Conservation (phyloP, 2,797 vertebrate genomes). For the Acomys russatus region DNA sequence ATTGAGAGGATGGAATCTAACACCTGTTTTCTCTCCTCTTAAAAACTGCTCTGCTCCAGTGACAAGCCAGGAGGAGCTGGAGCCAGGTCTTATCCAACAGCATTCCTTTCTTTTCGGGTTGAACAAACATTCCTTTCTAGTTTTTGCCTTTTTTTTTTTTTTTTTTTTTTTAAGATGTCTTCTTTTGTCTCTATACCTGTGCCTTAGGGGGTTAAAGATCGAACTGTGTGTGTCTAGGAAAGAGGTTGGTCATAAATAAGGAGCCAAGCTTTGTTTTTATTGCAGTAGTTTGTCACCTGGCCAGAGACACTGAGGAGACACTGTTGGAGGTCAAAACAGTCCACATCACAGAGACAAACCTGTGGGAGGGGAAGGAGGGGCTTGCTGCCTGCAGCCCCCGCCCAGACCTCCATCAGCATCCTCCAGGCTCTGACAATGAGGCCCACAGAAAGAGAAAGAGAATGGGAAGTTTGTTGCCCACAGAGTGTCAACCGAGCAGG, state of each 20-base stretch:
- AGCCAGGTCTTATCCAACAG: not conserved
- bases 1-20: not conserved
- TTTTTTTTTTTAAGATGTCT: not conserved
- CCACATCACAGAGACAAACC: slow-evolving; percentile 52
- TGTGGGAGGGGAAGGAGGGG: slow-evolving; percentile 33
- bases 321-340: slow-evolving; percentile 72
- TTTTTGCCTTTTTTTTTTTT: slow-evolving; percentile 17
- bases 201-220: slow-evolving; percentile 76
- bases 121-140: slow-evolving; percentile 81
- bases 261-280: slow-evolving; percentile 77
- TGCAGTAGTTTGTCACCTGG: slow-evolving; percentile 80
- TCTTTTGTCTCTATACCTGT: slow-evolving; percentile 72
- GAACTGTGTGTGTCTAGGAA: slow-evolving; percentile 76
- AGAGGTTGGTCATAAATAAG: slow-evolving; percentile 82
- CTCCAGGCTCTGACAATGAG: slow-evolving; percentile 54
- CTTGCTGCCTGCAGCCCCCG: slow-evolving; percentile 3
- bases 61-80: not conserved
- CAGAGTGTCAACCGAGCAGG: slow-evolving; percentile 41
- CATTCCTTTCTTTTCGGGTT: slow-evolving; percentile 82
- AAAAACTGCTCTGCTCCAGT: not conserved
- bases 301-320: slow-evolving; percentile 67
- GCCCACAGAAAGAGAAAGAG: slow-evolving; percentile 68
- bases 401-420: not conserved
- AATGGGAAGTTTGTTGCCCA: slow-evolving; percentile 68
- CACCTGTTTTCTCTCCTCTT: slow-evolving; percentile 10